Percentiles rank a stretch among this genome's conserved stretches.
Conservation (phyloP, 2,888 invertebrate species). For the Cheiracanthium punctorium region DNA sequence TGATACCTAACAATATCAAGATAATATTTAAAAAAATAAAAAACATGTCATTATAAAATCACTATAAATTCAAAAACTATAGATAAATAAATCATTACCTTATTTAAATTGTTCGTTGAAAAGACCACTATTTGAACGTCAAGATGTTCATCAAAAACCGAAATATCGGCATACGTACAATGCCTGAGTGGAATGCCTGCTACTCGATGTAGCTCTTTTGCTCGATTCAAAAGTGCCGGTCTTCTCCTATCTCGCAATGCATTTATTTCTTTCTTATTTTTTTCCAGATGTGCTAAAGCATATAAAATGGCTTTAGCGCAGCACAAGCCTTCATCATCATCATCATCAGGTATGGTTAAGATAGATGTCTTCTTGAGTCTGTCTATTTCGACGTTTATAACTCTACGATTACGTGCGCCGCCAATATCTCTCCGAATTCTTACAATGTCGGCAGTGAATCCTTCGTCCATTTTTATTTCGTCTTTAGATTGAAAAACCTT, state of each 20-base stretch:
- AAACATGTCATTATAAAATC: too few relatives aligned
- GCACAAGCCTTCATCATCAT: slow-evolving; percentile 13
- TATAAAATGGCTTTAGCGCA: slow-evolving; percentile 16
- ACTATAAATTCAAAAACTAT: too few relatives aligned
- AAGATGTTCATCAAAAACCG: not conserved
- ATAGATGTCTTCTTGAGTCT: not conserved
- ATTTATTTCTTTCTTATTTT: not conserved
- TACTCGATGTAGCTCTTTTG: not conserved
- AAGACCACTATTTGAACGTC: too few relatives aligned
- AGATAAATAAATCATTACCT: too few relatives aligned
- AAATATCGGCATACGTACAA: not conserved
- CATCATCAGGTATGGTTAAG: not conserved
- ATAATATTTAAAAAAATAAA: too few relatives aligned
- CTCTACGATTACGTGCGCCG: not conserved
- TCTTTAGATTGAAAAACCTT: slow-evolving; percentile 18
- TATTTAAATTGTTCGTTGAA: too few relatives aligned
- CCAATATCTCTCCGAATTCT: not conserved
- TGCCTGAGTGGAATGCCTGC: not conserved
- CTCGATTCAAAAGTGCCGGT: slow-evolving; percentile 11
- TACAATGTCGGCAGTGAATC: not conserved
- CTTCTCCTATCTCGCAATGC: not conserved
- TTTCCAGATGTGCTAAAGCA: not conserved
- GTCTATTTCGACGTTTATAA: not conserved
- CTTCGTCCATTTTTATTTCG: not conserved
- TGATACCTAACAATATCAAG: too few relatives aligned